phyloP scores from a whole-genome alignment of 2,888 invertebrate genomes.

The Boloria euphrosyne region DNA sequence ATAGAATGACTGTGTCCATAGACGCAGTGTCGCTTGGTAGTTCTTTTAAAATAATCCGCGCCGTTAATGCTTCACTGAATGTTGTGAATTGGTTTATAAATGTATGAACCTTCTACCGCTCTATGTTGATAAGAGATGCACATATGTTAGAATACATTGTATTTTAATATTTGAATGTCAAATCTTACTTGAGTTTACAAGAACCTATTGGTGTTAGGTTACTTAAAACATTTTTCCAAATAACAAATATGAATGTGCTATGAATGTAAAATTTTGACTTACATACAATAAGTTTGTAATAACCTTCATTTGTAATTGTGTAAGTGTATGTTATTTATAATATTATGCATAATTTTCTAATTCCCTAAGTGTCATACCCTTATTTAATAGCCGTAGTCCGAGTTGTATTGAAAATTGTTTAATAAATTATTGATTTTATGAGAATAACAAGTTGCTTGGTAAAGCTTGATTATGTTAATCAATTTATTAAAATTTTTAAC shows the following conservation, averaged over 20 bases:
- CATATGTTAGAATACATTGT: slow-evolving; percentile 21
- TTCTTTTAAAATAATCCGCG: slow-evolving; percentile 20
- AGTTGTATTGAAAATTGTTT: too few species aligned
- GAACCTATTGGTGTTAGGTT: neutral
- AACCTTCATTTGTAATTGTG: neutral
- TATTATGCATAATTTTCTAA: too few species aligned
- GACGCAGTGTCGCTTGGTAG: slow-evolving; percentile 24
- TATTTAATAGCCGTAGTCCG: too few species aligned
- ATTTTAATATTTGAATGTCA: slow-evolving; percentile 16
- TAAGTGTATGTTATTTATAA: too few species aligned
- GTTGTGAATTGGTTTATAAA: neutral
- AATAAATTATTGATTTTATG: too few species aligned
- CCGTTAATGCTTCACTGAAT: slow-evolving; percentile 20
- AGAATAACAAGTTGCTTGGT: too few species aligned
- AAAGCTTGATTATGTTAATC: too few species aligned
- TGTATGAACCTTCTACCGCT: slow-evolving; percentile 11
- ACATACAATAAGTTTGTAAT: neutral
- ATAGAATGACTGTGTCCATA: slow-evolving; percentile 19
- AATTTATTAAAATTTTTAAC: too few species aligned
- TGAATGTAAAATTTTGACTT: slow-evolving; percentile 5
- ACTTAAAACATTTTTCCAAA: neutral
- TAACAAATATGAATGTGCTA: slow-evolving; percentile 3
- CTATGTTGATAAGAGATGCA: slow-evolving; percentile 32
- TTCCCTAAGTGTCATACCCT: too few species aligned
- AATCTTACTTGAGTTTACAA: slow-evolving; percentile 2